Percentiles rank a stretch among this genome's conserved stretches.
These are phyloP conservation scores for Melanotaenia trifasciata DNA, from an alignment of 2,797 vertebrate genomes.

Conservation along the genomic window DNA sequence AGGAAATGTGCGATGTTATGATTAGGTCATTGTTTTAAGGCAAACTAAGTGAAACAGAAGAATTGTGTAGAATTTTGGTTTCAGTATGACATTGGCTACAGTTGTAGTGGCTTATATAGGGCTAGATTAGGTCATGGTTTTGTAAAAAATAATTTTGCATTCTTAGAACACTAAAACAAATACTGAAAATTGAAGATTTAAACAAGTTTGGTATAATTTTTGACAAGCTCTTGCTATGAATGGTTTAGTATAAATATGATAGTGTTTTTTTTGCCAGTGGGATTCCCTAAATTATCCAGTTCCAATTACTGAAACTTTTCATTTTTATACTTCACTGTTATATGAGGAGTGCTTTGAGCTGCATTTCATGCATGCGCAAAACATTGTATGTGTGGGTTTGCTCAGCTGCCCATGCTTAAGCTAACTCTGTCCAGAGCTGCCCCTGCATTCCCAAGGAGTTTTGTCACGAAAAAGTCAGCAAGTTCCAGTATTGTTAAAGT, in stretches of 20 bases:
- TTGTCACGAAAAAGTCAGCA: not conserved
- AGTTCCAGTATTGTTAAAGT: not conserved
- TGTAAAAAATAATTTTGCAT: not conserved
- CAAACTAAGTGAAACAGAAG: not conserved
- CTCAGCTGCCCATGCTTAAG: not conserved
- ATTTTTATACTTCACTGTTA: no score
- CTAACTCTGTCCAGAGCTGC: not conserved
- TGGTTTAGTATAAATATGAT: not conserved
- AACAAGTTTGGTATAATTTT: not conserved
- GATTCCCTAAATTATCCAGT: not conserved
- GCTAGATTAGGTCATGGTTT: not conserved
- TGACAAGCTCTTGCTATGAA: not conserved
- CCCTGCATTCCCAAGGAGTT: not conserved
- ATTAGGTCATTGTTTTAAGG: not conserved
- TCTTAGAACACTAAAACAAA: not conserved
- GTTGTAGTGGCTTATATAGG: no score
- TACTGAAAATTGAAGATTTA: not conserved
- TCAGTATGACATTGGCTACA: not conserved
- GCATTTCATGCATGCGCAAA: no score
- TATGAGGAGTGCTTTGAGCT: no score
- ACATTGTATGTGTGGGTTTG: no score
- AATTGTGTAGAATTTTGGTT: not conserved
- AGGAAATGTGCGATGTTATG: not conserved
- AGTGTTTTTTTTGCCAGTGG: not conserved
- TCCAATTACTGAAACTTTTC: not conserved